Evolutionary conservation across 2,797 vertebrate species (phyloP).

Genomic region (Synaphobranchus kaupii): DNA sequence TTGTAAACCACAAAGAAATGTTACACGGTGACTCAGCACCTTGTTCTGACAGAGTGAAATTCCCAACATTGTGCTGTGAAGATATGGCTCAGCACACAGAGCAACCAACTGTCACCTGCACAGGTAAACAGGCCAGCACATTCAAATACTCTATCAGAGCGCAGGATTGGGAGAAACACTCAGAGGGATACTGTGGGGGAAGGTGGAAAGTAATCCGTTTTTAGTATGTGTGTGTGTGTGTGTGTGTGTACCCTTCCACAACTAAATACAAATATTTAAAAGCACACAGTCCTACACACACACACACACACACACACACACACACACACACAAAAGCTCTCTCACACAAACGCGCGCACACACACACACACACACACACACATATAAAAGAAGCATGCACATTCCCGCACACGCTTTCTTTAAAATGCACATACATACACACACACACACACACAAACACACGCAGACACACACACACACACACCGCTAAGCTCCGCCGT

Average conservation of each 20-base stretch:
- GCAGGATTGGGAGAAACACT: background rate
- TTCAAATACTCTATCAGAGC: too few species aligned
- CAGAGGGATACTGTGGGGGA: background rate
- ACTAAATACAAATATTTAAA: too few species aligned
- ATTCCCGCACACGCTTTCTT: too few species aligned
- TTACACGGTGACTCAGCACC: background rate
- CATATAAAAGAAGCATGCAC: too few species aligned
- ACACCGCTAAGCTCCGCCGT: conserved; percentile 62
- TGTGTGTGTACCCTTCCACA: too few species aligned
- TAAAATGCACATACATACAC: too few species aligned
- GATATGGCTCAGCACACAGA: background rate
- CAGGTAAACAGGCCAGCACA: background rate
- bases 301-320: background rate
- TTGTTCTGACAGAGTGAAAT: background rate
- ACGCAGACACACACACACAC: conserved; percentile 47
- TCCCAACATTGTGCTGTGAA: background rate
- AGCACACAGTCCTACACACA: background rate
- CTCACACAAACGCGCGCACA: too few species aligned
- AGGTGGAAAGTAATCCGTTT: too few species aligned
- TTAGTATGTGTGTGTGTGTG: too few species aligned
- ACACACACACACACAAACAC: conserved; percentile 2
- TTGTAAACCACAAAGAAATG: background rate
- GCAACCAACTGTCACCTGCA: background rate
- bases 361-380: too few species aligned
- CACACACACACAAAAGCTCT: too few species aligned